These are phyloP conservation scores for Idaea straminata DNA, from an alignment of 2,888 invertebrate species.

Conservation along the genomic window DNA sequence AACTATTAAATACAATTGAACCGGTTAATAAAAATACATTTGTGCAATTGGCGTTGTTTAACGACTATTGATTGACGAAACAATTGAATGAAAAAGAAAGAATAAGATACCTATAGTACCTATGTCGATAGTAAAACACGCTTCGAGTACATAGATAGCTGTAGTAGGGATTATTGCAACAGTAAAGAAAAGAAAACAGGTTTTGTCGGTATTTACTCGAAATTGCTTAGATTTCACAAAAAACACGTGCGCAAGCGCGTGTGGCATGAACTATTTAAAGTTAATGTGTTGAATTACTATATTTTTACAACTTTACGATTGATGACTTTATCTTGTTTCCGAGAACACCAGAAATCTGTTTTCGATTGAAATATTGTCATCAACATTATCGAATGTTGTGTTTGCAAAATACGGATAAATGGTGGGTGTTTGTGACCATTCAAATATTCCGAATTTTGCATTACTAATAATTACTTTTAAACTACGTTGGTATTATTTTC, in stretches of 20 bases:
- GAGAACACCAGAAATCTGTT: neutral
- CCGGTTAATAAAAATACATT: constrained; percentile 60
- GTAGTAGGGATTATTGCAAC: neutral
- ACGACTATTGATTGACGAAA: constrained; percentile 41
- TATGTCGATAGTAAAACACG: neutral
- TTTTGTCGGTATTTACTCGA: neutral
- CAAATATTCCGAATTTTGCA: too few relatives aligned
- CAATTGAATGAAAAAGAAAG: neutral
- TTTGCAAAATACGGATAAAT: neutral
- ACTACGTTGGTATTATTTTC: neutral
- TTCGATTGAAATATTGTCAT: neutral
- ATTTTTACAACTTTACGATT: neutral
- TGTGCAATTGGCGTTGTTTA: constrained; percentile 45
- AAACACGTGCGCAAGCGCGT: neutral
- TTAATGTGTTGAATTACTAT: neutral
- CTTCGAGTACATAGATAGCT: neutral
- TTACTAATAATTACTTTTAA: too few relatives aligned
- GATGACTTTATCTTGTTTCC: neutral
- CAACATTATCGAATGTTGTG: neutral
- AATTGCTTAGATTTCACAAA: neutral
- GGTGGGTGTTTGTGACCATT: too few relatives aligned
- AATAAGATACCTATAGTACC: neutral
- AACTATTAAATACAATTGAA: constrained; percentile 50
- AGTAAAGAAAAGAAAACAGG: neutral
- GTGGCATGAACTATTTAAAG: neutral